A percentile compares a stretch with the other conserved stretches of the same genome.
phyloP scores from a whole-genome alignment of 2,797 vertebrate species.

The Cryptoblepharus egeriae region DNA sequence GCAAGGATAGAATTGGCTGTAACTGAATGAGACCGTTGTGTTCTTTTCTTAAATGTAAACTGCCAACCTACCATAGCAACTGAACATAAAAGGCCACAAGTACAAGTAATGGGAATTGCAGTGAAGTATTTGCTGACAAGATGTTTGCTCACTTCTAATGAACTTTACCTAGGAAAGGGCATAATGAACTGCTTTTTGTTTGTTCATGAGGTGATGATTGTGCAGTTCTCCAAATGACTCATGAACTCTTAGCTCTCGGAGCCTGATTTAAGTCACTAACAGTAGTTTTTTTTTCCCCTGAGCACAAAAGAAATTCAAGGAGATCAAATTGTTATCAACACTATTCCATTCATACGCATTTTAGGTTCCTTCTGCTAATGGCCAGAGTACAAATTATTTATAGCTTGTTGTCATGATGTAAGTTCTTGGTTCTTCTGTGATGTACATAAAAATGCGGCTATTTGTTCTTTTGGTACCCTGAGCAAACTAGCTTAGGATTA shows the following conservation, averaged over 20 bases:
- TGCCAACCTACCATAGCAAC: not conserved
- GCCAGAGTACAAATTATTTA: not conserved
- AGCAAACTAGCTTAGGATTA: not conserved
- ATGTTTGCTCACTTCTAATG: not conserved
- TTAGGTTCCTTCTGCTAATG: not conserved
- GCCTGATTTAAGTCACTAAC: not conserved
- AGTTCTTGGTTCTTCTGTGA: not conserved
- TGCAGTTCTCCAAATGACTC: not conserved
- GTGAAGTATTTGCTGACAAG: slow-evolving; percentile 6
- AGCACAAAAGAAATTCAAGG: not conserved
- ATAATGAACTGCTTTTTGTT: not conserved
- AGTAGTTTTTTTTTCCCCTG: not conserved
- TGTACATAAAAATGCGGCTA: not conserved
- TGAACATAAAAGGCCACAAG: not conserved
- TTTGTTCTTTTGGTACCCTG: not conserved
- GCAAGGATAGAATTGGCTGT: no score
- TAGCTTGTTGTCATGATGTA: not conserved
- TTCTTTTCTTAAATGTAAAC: not conserved
- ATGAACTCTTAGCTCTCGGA: not conserved
- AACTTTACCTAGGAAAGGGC: not conserved
- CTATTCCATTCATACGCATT: not conserved
- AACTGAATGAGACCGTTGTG: not conserved
- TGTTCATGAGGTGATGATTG: not conserved
- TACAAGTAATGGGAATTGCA: not conserved
- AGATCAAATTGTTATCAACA: not conserved